Percentiles rank a stretch among this genome's conserved stretches.
These are phyloP conservation scores for Zosterops pallidus DNA, from an alignment of 2,113 vertebrate species.

Conservation along the genomic window DNA sequence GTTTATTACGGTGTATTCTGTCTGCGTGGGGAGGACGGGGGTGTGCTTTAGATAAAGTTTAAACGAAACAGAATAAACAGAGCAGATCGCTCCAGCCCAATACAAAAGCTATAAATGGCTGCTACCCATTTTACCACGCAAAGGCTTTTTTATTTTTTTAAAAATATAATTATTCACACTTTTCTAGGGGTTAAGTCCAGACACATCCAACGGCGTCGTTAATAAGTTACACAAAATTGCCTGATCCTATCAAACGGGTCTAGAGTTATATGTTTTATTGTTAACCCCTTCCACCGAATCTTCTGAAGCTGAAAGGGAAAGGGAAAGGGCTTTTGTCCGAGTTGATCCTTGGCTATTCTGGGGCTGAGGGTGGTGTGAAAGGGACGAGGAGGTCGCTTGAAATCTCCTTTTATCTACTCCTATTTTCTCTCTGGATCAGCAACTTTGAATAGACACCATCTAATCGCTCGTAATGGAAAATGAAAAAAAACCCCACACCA, in stretches of 20 bases:
- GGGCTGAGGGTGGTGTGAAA: slow-evolving; percentile 95
- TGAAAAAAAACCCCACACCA: background rate
- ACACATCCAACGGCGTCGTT: slow-evolving; percentile 35
- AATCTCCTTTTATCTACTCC: slow-evolving; percentile 95
- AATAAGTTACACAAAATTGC: slow-evolving; percentile 71
- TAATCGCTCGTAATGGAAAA: slow-evolving; percentile 89
- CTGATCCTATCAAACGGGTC: slow-evolving; percentile 63
- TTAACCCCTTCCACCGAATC: slow-evolving; percentile 80
- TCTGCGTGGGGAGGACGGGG: background rate
- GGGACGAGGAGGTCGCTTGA: slow-evolving; percentile 92
- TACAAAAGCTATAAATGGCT: slow-evolving; percentile 26
- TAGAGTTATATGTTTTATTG: slow-evolving; percentile 78
- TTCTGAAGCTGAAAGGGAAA: slow-evolving; percentile 85
- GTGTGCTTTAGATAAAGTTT: slow-evolving; percentile 48
- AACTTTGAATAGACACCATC: slow-evolving; percentile 92
- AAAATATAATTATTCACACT: background rate
- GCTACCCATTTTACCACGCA: background rate
- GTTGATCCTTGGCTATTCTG: slow-evolving; percentile 90
- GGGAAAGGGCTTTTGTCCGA: slow-evolving; percentile 85
- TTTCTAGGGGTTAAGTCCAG: slow-evolving; percentile 23
- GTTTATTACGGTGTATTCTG: slow-evolving; percentile 64
- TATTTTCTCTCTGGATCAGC: slow-evolving; percentile 93
- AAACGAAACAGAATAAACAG: slow-evolving; percentile 27
- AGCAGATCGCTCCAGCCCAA: slow-evolving; percentile 1
- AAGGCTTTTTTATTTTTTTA: background rate